Evolutionary conservation across 2,888 invertebrate species (phyloP).

Genomic region (Phortica magna): DNA sequence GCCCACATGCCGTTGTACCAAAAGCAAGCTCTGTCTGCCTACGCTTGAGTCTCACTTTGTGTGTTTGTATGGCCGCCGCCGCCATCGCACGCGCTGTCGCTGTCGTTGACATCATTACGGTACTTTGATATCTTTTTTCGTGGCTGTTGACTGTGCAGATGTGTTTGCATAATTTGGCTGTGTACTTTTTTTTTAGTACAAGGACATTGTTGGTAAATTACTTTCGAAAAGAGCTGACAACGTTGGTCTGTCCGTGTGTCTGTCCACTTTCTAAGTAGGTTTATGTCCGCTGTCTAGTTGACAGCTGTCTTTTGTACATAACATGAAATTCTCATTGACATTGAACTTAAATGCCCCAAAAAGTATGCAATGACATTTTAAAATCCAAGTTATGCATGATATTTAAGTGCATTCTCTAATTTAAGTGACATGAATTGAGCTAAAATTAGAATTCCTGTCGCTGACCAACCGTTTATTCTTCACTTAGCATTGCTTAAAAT

Average conservation of each 20-base stretch:
- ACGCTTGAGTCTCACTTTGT: not conserved
- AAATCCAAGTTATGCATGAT: too few species aligned
- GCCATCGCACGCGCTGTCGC: too few species aligned
- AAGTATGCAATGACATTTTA: too few species aligned
- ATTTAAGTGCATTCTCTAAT: too few species aligned
- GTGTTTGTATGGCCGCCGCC: not conserved
- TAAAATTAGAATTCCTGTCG: too few species aligned
- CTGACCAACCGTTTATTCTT: too few species aligned
- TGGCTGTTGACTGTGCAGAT: not conserved
- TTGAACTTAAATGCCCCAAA: too few species aligned
- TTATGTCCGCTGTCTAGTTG: not conserved
- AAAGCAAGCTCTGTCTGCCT: not conserved
- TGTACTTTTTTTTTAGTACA: not conserved
- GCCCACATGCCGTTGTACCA: not conserved
- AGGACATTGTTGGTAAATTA: not conserved
- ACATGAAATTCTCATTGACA: too few species aligned
- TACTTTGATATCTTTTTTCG: slow-evolving; percentile 16
- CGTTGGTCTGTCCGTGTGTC: not conserved
- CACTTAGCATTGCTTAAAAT: not conserved
- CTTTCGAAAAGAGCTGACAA: not conserved
- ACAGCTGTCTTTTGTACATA: not conserved
- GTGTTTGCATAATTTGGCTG: not conserved
- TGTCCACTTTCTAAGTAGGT: not conserved
- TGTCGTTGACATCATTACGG: slow-evolving; percentile 26
- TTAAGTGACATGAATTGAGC: too few species aligned